Conservation (phyloP, 2,113 vertebrate species). For the Phylloscopus trochilus region DNA sequence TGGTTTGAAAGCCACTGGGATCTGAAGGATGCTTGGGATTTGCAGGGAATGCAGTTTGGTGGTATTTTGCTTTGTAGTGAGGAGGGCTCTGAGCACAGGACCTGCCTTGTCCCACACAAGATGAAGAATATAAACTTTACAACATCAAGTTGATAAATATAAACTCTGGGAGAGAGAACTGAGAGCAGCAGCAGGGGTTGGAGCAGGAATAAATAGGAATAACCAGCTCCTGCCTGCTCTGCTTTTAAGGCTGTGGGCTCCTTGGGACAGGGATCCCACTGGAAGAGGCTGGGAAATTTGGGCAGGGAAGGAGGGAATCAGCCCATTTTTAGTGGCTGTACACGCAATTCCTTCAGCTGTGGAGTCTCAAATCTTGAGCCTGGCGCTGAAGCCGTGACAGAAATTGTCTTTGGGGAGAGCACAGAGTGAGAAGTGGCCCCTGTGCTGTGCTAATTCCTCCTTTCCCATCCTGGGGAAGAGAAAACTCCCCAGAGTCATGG, state of each 20-base stretch:
- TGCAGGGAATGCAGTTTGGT: neutral
- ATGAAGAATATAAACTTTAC: neutral
- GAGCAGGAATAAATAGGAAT: neutral
- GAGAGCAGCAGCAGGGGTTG: neutral
- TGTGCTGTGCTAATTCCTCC: neutral
- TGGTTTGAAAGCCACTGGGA: neutral
- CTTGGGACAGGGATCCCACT: neutral
- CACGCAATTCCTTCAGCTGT: neutral
- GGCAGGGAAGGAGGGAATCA: neutral
- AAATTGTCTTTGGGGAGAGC: neutral
- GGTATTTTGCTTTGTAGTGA: neutral
- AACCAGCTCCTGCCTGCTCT: neutral
- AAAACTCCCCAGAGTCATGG: neutral
- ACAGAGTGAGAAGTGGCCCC: neutral
- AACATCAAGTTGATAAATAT: neutral
- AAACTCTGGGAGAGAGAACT: neutral
- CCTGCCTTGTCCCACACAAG: neutral
- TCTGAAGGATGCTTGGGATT: neutral
- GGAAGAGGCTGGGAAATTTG: neutral
- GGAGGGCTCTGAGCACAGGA: neutral
- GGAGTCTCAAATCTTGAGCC: neutral
- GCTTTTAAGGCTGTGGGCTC: neutral
- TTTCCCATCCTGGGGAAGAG: neutral
- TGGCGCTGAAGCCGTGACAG: neutral
- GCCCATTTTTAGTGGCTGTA: neutral